These are phyloP conservation scores for Chalcis sispes DNA, from an alignment of 2,888 invertebrate species.

Conservation along the genomic window DNA sequence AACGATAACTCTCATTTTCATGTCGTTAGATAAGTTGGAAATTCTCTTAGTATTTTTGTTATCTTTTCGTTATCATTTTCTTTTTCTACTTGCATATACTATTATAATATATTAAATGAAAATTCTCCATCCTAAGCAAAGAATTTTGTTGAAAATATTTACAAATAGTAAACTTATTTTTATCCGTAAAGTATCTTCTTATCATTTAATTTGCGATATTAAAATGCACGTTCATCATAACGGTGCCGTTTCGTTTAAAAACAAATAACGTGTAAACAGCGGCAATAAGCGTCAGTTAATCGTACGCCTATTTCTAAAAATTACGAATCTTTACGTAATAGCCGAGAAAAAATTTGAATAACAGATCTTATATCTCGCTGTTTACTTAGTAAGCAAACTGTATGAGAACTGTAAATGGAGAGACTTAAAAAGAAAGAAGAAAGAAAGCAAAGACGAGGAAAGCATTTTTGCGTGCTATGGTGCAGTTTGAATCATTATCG, in stretches of 20 bases:
- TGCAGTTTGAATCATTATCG: constrained; percentile 41
- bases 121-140: no score
- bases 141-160: no score
- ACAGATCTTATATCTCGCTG: background rate
- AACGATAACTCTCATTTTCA: no score
- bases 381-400: background rate
- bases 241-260: background rate
- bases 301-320: background rate
- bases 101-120: no score
- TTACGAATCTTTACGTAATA: constrained; percentile 8
- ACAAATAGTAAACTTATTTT: no score
- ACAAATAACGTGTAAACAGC: background rate
- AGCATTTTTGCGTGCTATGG: constrained; percentile 36
- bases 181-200: background rate
- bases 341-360: constrained; percentile 9
- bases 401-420: no score
- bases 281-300: background rate
- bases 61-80: no score
- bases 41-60: no score
- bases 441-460: background rate
- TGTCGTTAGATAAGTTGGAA: no score
- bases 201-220: background rate
- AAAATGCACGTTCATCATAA: background rate
- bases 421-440: background rate
- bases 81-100: no score